These are phyloP conservation scores for Ibidorhyncha struthersii DNA, from an alignment of 2,113 vertebrate genomes.

Conservation along the genomic window DNA sequence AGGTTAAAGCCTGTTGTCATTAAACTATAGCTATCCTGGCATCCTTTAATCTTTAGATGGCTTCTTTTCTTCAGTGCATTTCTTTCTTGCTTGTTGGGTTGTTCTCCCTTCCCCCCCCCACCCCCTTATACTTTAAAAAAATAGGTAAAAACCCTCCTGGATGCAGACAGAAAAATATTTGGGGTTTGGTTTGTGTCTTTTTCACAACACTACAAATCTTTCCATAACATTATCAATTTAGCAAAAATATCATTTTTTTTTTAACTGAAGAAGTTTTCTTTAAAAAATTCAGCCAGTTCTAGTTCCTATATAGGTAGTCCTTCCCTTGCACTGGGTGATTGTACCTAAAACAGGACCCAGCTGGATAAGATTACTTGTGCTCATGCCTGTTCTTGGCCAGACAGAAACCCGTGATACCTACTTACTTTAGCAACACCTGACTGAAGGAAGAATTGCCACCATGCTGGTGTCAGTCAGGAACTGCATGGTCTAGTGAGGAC, in stretches of 20 bases:
- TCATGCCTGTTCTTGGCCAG: neutral
- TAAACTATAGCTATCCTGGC: neutral
- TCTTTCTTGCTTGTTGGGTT: neutral
- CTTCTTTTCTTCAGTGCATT: neutral
- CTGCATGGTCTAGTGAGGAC: neutral
- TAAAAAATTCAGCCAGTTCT: neutral
- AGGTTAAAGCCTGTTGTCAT: neutral
- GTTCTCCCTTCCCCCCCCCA: neutral
- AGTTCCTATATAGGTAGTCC: neutral
- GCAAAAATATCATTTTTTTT: neutral
- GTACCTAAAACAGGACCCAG: neutral
- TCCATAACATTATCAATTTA: neutral
- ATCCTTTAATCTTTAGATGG: neutral
- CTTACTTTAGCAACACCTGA: neutral
- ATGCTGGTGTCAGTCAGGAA: neutral
- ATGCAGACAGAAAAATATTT: neutral
- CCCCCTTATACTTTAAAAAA: neutral
- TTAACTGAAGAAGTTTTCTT: neutral
- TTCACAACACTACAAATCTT: neutral
- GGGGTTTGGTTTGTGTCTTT: accelerated
- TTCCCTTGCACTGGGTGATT: neutral
- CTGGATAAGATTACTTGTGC: neutral
- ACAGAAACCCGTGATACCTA: neutral
- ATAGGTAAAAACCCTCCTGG: neutral
- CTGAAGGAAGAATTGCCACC: neutral